Conservation (phyloP, 2,888 invertebrate species). For the Heterodera filipjevi region DNA sequence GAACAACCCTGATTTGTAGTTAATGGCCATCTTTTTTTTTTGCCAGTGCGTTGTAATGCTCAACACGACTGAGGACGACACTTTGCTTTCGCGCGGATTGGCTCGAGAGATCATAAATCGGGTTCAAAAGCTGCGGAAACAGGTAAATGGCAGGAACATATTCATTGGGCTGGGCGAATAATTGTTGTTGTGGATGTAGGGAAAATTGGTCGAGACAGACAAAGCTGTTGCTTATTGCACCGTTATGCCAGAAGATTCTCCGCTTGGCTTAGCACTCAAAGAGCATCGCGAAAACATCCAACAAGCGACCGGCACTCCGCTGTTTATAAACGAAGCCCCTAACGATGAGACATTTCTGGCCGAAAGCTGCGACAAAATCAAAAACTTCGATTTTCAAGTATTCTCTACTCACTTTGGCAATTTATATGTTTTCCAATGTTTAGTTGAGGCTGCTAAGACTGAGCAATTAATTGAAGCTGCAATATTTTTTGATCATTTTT, state of each 20-base stretch:
- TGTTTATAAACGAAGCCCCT: conserved; percentile 21
- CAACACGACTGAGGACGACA: conserved; percentile 85
- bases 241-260: conserved; percentile 43
- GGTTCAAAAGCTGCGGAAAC: conserved; percentile 92
- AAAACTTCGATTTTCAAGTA: conserved; percentile 53
- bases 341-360: conserved; percentile 20
- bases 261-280: conserved; percentile 26
- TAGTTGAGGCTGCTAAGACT: conserved; percentile 16
- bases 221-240: conserved; percentile 48
- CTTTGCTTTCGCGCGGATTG: conserved; percentile 89
- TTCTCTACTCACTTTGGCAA: not conserved
- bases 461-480: not conserved
- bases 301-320: conserved; percentile 38
- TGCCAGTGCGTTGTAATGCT: conserved; percentile 76
- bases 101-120: conserved; percentile 94
- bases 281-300: conserved; percentile 32
- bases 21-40: too few relatives aligned
- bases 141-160: conserved; percentile 67
- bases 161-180: too few relatives aligned
- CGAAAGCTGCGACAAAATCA: conserved; percentile 47
- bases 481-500: not conserved
- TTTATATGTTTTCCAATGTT: not conserved
- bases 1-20: too few relatives aligned
- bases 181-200: conserved; percentile 26
- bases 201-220: conserved; percentile 55